Base-by-base conservation (phyloP, 2,888 invertebrate species). In the Lagria hirta region DNA sequence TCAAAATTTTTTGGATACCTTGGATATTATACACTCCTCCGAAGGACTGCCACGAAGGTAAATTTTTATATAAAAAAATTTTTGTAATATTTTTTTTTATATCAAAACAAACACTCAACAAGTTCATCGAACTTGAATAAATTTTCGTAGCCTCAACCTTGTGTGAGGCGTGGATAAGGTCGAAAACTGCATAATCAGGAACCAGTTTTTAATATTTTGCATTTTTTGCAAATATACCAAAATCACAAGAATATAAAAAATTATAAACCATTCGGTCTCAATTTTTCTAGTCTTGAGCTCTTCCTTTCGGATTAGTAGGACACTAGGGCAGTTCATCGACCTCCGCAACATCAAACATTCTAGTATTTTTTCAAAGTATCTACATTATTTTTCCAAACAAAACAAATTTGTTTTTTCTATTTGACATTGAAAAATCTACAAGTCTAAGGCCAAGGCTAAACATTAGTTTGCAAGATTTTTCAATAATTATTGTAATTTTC, bases 261-360 rank as follows among this genome's bases (percentile, higher is more conserved):
- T n/a, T n/a, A n/a, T n/a, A n/a, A n/a, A n/a, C n/a, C n/a, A n/a
- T n/a, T n/a, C 12, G 15, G 16, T 61, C 58, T 56, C 48, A 57
- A 51, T 61, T 61, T 58, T 62, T 61, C 60, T 58, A 57, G 53
- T 60, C 55, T 50, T 51, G 45, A 46, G 58, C n/a, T n/a, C 66
- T 65, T 68, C 64, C 66, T 68, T 68, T 64, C 57, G 58, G 66
- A 60, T 69, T 68, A 69, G 68, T 71, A 69, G 71, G 70, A 66
- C 68, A 70, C 62, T 70, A 66, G 70, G 70, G 63, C 70, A 66
- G 69, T 65, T 69, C 70, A 65, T 56, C 60, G 69, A 68, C 64
- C 70, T 66, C 28, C 6, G 6, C 24, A 8, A 4, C n/a, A 18
- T 20, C 22, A 37, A 29, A 30, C 16, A 20, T 2, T 14, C 12